Percentiles rank a stretch among this genome's conserved stretches.
phyloP scores from a whole-genome alignment of 1,140 invertebrate species.

The Magallana ariakensis region DNA sequence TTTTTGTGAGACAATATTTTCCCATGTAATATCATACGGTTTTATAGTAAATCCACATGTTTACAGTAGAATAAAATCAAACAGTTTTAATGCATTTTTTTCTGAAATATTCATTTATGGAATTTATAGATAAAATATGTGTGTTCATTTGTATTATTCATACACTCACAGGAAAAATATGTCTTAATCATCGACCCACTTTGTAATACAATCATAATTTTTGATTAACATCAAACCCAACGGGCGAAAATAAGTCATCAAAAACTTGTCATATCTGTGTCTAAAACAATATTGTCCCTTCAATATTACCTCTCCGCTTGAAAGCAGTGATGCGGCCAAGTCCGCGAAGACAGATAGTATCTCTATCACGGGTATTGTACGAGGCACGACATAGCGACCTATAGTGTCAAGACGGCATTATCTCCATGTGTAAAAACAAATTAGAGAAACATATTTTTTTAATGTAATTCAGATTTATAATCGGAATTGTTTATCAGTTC shows the following conservation, averaged over 20 bases:
- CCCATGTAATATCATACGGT: too few species aligned
- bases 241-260: constrained; percentile 34
- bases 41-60: too few species aligned
- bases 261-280: constrained; percentile 23
- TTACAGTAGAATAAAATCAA: too few species aligned
- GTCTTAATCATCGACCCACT: constrained; percentile 30
- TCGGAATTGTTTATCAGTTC: neutral
- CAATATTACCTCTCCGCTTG: constrained; percentile 5
- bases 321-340: constrained; percentile 17
- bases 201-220: constrained; percentile 32
- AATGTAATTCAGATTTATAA: constrained; percentile 22
- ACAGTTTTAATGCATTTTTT: too few species aligned
- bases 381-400: neutral
- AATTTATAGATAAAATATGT: neutral
- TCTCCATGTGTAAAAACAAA: constrained; percentile 16
- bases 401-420: constrained; percentile 24
- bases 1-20: too few species aligned
- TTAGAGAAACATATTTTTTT: constrained; percentile 3
- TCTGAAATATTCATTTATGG: neutral
- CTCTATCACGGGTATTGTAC: neutral
- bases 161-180: constrained; percentile 15
- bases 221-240: constrained; percentile 25
- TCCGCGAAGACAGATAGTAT: neutral
- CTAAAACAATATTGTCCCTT: constrained; percentile 37
- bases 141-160: neutral